Evolutionary conservation across 1,140 invertebrate species (phyloP).

Genomic region (Cryptotermes secundus): DNA sequence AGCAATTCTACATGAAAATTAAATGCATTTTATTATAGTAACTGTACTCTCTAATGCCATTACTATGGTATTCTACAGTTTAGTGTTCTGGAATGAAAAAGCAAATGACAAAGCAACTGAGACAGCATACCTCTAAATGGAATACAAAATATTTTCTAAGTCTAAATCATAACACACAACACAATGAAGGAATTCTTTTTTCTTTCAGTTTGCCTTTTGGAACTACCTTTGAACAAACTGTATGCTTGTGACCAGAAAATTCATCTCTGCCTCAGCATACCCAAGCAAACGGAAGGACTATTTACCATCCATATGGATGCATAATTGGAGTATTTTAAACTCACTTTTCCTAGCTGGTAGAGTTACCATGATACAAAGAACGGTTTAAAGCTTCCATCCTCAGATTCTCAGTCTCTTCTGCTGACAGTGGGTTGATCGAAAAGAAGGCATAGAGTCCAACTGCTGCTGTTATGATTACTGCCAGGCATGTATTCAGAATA

Average conservation of each 20-base stretch:
- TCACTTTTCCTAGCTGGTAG: not conserved
- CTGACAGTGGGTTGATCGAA: not conserved
- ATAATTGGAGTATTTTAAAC: not conserved
- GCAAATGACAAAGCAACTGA: no score
- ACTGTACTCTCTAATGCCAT: no score
- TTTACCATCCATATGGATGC: conserved; percentile 5
- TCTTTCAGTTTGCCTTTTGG: not conserved
- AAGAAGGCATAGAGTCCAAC: not conserved
- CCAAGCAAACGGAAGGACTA: not conserved
- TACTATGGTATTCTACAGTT: no score
- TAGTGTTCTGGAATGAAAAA: no score
- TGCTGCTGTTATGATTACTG: not conserved
- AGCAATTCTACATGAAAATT: no score
- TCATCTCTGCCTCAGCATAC: not conserved
- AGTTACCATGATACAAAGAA: not conserved
- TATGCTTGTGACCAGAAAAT: not conserved
- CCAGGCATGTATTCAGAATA: not conserved
- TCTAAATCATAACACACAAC: no score
- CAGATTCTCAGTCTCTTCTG: not conserved
- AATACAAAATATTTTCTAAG: no score
- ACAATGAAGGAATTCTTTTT: no score
- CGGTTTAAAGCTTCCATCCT: not conserved
- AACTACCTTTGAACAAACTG: not conserved
- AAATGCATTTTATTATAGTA: no score
- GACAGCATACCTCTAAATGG: no score